phyloP scores from a whole-genome alignment of 2,888 invertebrate species.

The Lasioglossum calceatum region DNA sequence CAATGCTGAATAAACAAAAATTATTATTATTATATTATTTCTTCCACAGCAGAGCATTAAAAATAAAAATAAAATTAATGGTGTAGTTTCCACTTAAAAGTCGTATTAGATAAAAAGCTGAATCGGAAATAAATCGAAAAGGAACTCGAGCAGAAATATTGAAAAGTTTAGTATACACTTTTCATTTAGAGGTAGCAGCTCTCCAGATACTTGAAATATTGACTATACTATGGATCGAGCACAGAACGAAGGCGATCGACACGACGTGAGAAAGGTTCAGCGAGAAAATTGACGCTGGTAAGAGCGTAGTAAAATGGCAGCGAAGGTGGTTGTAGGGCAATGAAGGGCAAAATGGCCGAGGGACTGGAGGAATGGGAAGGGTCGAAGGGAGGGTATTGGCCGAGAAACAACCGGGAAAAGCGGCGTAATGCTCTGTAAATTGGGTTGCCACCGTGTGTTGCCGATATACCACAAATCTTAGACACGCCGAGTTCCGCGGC shows the following conservation, averaged over 20 bases:
- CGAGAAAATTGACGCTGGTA: slow-evolving; percentile 25
- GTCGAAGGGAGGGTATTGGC: slow-evolving; percentile 27
- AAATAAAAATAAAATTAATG: background rate
- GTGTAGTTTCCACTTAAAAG: background rate
- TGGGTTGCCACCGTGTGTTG: slow-evolving; percentile 74
- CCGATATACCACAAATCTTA: slow-evolving; percentile 77
- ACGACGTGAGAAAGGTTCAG: background rate
- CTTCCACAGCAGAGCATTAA: background rate
- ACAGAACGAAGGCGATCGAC: too few relatives aligned
- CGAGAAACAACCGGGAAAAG: slow-evolving; percentile 55
- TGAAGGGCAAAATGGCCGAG: slow-evolving; percentile 1
- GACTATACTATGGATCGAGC: background rate
- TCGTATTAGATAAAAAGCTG: background rate
- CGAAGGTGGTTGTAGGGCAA: background rate
- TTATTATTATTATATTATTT: background rate
- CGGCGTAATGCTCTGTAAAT: slow-evolving; percentile 76
- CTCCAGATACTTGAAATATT: background rate
- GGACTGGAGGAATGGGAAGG: background rate
- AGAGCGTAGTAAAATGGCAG: slow-evolving; percentile 1
- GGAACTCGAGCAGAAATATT: background rate
- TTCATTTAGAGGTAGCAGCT: background rate
- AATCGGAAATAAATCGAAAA: background rate
- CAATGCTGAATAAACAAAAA: background rate
- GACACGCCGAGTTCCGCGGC: slow-evolving; percentile 52
- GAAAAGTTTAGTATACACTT: background rate